Evolutionary conservation across 2,888 invertebrate genomes (phyloP).

Genomic region (Mystacides longicornis): DNA sequence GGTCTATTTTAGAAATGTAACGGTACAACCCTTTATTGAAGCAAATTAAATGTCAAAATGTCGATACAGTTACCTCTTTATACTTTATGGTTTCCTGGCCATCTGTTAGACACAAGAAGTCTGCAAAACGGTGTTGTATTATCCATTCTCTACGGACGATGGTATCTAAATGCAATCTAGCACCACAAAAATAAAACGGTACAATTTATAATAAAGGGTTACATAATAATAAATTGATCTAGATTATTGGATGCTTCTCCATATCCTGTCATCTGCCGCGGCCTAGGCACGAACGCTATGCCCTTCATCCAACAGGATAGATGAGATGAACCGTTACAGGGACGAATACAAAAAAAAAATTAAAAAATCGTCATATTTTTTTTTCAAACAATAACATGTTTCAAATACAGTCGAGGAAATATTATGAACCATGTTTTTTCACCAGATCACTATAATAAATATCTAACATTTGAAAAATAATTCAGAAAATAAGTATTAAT

Average conservation of each 20-base stretch:
- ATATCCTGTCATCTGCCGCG: slow-evolving; percentile 1
- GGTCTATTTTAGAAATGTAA: neutral
- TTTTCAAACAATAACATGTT: no score
- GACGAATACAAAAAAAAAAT: no score
- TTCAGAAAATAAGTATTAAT: no score
- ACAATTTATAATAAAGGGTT: neutral
- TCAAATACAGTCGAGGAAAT: no score
- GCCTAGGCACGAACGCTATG: neutral
- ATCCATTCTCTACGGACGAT: no score
- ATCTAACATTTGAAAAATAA: no score
- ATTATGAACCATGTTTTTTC: no score
- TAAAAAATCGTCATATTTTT: no score
- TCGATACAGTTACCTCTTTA: neutral
- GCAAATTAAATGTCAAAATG: neutral
- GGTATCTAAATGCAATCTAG: no score
- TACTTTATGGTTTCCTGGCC: neutral
- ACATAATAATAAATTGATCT: neutral
- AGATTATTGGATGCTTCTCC: neutral
- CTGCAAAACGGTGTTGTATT: no score
- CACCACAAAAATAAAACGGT: neutral
- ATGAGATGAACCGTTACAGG: no score
- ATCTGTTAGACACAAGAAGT: neutral
- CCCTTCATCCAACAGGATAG: neutral
- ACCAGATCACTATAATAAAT: no score
- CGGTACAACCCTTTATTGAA: neutral